Conservation (phyloP, 2,888 invertebrate genomes). For the Cantharis rufa region DNA sequence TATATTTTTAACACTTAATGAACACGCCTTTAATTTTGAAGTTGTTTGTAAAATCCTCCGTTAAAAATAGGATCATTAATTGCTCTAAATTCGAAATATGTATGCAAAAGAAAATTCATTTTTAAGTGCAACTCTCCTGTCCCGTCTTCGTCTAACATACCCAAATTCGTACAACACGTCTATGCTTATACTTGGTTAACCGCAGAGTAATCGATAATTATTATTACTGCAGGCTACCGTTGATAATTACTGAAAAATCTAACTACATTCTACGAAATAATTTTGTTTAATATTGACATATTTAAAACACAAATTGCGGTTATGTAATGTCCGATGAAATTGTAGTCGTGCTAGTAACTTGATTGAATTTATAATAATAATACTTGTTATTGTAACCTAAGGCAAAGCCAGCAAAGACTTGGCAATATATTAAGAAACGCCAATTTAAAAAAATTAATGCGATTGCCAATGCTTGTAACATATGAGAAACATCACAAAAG, state of each 20-base stretch:
- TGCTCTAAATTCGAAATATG: neutral
- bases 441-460: neutral
- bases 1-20: conserved; percentile 13
- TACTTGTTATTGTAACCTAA: neutral
- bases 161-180: neutral
- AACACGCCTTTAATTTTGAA: conserved; percentile 4
- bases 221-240: neutral
- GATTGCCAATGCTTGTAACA: neutral
- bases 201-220: neutral
- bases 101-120: neutral
- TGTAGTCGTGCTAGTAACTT: neutral
- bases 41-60: neutral
- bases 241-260: neutral
- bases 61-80: conserved; percentile 1
- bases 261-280: neutral
- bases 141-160: neutral
- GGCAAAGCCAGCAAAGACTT: neutral
- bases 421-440: neutral
- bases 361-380: neutral
- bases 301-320: neutral
- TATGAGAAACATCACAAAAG: neutral
- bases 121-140: neutral
- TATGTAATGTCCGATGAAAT: neutral
- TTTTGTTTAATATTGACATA: neutral
- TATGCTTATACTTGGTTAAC: neutral